Percentiles rank a stretch among this genome's conserved stretches.
Conservation (phyloP, 53 echinoderm and acorn worm species). For the Arbacia lixula region DNA sequence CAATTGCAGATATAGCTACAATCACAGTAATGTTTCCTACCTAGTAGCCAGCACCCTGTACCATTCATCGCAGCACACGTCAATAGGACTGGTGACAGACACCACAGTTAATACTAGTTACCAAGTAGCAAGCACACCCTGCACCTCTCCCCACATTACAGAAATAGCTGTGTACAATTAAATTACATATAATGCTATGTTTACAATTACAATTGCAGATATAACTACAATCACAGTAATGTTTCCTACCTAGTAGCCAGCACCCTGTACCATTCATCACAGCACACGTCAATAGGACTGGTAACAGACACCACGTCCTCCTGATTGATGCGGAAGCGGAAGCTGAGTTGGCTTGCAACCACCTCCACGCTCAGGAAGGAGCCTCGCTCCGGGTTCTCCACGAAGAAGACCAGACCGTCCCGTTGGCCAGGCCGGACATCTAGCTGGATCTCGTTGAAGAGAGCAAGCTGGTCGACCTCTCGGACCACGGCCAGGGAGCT, state of each 20-base stretch:
- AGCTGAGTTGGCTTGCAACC: constrained; percentile 69
- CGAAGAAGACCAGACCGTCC: constrained; percentile 86
- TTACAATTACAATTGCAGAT: not conserved
- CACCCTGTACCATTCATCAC: constrained; percentile 84
- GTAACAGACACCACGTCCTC: constrained; percentile 73
- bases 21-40: constrained; percentile 33
- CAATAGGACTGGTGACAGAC: constrained; percentile 80
- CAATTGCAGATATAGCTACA: not conserved
- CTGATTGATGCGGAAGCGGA: constrained; percentile 66
- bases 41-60: constrained; percentile 82
- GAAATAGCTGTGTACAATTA: no score
- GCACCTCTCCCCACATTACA: no score
- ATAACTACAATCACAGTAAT: not conserved
- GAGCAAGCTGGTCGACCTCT: constrained; percentile 23
- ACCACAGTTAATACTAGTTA: no score
- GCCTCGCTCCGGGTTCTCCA: constrained; percentile 64
- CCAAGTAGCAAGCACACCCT: no score
- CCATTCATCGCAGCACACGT: constrained; percentile 98
- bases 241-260: constrained; percentile 85
- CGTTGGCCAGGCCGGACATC: constrained; percentile 73
- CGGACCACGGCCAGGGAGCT: constrained; percentile 67
- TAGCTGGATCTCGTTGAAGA: constrained; percentile 75
- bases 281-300: constrained; percentile 97
- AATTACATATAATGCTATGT: not conserved
- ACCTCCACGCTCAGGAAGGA: constrained; percentile 82